Base-by-base conservation (phyloP, 2,797 vertebrate species). In the Bradypodion pumilum region DNA sequence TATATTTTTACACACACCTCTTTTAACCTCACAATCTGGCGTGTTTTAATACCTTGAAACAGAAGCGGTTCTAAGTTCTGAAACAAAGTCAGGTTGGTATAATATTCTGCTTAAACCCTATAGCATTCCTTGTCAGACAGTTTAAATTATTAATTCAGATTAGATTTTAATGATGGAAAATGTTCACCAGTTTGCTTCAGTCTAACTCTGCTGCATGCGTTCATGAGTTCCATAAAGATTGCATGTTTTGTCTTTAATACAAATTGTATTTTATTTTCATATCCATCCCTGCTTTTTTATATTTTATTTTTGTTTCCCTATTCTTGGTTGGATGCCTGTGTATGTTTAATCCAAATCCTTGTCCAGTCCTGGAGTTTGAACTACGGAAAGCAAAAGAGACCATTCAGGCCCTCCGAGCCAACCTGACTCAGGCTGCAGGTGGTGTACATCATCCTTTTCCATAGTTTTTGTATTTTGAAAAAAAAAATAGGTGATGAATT, bases 351-450 rank as follows among this genome's bases (percentile, higher is more conserved):
- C 96, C 97, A 98, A 97, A 97, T 97, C 97, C 97, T 97, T 99
- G 98, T 98, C 98, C 98, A 99, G 98, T 99, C 97, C 98, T 99
- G 99, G 99, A 99, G 97, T 99, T 99, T 99, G 99, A 99, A 97
- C 98, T 99, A 94, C 98, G 99, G 98, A 99, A 99, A 99, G 98
- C 99, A 98, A 99, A 98, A 98, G 99, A 99, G 97, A 99, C 98
- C 97, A 99, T 99, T 98, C 99, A 99, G 98, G 98, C 99, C 97
- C 99, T 99, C 95, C 98, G 99, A 97, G 98, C 98, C 97, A 99
- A 99, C 98, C 98, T 99, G 97, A 99, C 99, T 98, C 97, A 99
- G 98, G 98, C 98, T 97, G 98, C 98, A 99, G 99, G 99, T 99
- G 98, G 97, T 97, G 98, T 97, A 98, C 97, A 98, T 96, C 97